Base-by-base conservation (phyloP, 2,797 vertebrate species). In the Hoplostethus mediterraneus region DNA sequence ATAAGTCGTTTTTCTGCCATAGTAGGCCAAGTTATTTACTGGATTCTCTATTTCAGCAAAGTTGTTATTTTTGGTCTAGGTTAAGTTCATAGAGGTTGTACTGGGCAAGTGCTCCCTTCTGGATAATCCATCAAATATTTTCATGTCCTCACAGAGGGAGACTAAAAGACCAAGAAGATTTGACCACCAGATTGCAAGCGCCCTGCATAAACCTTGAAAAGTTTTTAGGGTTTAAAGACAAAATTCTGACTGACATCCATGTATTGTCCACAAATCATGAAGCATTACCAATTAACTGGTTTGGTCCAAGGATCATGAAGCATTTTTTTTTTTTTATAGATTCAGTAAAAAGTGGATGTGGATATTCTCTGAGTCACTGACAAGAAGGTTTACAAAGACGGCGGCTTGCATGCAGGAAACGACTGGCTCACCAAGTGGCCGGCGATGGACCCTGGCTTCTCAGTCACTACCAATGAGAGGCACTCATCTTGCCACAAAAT, bases 401-500 rank as follows among this genome's bases (percentile, higher is more conserved):
- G 44, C 10, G 17, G 38, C 31, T 58, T 0, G 48, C 67, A 65
- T 12, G 14, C 3, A n/a, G 30, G 45, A 73, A 36, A 64, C 12
- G 9, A 51, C 57, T 17, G 56, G 44, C 6, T 33, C 30, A 30
- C 30, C 31, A 54, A 55, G 38, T 30, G 36, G 33, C 33, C 7
- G 33, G 33, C 8, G 33, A 8, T 8, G 7, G 33, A 36, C 7
- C 38, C 13, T 38, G 63, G 5, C 31, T 38, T 60, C 44, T 45
- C 36, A 38, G 14, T 63, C 36, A 62, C 53, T 53, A 67, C 17
- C 48, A 61, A 16, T 12, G 33, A 52, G 10, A 58, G 51, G 21
- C 5, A 53, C 3, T 17, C 8, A 28, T 28, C 28, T 28, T 61
- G 25, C 13, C 63, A 66, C 77, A 59, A 76, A 71, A 75, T 47